Conservation (phyloP, 2,797 vertebrate genomes). For the Aplochiton taeniatus region DNA sequence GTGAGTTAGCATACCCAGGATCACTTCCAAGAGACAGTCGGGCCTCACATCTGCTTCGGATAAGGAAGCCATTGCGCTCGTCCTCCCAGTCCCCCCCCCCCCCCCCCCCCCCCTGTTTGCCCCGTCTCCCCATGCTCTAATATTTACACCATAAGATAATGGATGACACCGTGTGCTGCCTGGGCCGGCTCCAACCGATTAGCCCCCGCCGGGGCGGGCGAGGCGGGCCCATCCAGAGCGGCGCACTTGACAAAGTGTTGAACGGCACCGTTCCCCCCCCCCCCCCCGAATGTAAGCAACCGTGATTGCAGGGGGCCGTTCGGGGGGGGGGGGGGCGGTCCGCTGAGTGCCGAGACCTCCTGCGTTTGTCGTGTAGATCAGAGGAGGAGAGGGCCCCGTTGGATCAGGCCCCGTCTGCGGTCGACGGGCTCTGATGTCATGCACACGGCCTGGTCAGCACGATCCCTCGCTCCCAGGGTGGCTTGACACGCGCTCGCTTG, state of each 20-base stretch:
- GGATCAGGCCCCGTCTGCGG: not conserved
- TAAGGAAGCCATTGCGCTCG: conserved; percentile 11
- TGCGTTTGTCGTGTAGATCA: not conserved
- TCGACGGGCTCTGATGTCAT: too few relatives aligned
- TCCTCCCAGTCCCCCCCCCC: too few relatives aligned
- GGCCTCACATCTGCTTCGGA: conserved; percentile 49
- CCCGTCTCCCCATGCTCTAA: conserved; percentile 28
- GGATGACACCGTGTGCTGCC: conserved; percentile 20
- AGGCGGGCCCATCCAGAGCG: conserved; percentile 15
- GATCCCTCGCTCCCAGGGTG: too few relatives aligned
- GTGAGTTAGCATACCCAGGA: conserved; percentile 29
- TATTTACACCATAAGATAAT: conserved; percentile 39
- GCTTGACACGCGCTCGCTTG: too few relatives aligned
- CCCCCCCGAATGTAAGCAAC: conserved; percentile 1
- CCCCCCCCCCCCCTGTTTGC: conserved; percentile 31
- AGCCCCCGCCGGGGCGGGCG: conserved; percentile 35
- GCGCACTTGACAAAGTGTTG: conserved; percentile 27
- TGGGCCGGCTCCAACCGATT: conserved; percentile 28
- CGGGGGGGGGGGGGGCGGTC: not conserved
- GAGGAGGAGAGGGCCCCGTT: conserved; percentile 6
- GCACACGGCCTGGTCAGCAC: too few relatives aligned
- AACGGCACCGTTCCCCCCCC: conserved; percentile 13
- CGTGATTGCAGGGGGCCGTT: conserved; percentile 11
- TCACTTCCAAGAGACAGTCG: conserved; percentile 18
- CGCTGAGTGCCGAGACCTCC: too few relatives aligned